Evolutionary conservation across 2,797 vertebrate genomes (phyloP), one percentile per base, ranked within the genome.

Genomic region (Vespertilio murinus): DNA sequence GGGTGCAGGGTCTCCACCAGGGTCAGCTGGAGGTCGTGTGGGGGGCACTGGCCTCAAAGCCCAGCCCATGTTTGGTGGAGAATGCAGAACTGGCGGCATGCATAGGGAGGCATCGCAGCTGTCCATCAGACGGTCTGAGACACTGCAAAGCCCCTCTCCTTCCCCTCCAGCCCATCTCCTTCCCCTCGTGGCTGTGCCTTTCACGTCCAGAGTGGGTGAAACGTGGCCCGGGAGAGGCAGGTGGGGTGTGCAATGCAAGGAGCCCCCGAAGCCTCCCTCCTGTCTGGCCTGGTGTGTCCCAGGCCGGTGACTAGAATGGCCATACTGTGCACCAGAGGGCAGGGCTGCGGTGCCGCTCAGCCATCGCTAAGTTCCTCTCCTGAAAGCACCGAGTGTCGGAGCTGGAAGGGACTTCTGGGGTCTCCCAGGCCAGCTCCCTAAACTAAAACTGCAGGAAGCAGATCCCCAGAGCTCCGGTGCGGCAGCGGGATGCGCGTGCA

Each of bases 231-330:
- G 45, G 65, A 87, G 30, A 81, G 42, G 67, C 45, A 30, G 45
- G 11, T 5, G 9, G 35, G 20, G 8, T 33, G 73, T 7, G 14
- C 5, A 45, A 12, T 23, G 25, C 11, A 33, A 8, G 8, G 45
- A 12, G 16, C 64, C 65, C n/a, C 64, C 25, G 23, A 52, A 54
- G 16, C 22, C 30, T 12, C 6, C 40, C 23, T 70, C 45, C 74
- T 22, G 35, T 18, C 25, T 0, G 8, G 61, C 10, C 47, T 40
- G 18, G 20, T 4, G 7, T 1, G 6, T 59, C 70, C 0, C 1
- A 22, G 40, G 38, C 81, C 38, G 14, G 40, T 20, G 59, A 47
- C 28, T 17, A 10, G 33, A n/a, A 23, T 14, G 0, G 1, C 38
- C 42, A 45, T 25, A 38, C 13, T 47, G 7, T 1, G 16, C 81